Evolutionary conservation across 2,888 invertebrate species (phyloP).

Genomic region (Diadegma fenestrale): DNA sequence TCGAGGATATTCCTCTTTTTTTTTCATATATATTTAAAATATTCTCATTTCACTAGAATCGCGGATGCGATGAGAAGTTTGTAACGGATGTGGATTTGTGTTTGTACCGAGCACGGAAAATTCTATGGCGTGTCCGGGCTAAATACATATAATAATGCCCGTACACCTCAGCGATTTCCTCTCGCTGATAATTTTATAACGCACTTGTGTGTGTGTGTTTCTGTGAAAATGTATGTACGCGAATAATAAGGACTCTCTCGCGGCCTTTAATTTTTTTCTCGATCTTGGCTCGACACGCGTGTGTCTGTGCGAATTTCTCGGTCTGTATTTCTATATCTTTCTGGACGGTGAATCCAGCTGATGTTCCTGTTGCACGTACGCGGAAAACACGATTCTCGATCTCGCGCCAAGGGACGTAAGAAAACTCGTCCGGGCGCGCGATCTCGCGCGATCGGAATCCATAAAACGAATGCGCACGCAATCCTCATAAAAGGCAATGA

Average conservation of each 20-base stretch:
- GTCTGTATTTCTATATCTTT: background rate
- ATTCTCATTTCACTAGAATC: slow-evolving; percentile 37
- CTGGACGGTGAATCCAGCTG: background rate
- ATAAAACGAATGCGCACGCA: slow-evolving; percentile 13
- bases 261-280: slow-evolving; percentile 57
- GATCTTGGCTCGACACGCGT: background rate
- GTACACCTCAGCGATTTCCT: slow-evolving; percentile 63
- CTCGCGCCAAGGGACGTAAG: slow-evolving; percentile 4
- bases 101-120: slow-evolving; percentile 56
- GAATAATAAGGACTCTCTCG: slow-evolving; percentile 52
- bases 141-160: slow-evolving; percentile 63
- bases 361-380: slow-evolving; percentile 50
- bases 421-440: slow-evolving; percentile 35
- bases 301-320: background rate
- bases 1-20: background rate
- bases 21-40: background rate
- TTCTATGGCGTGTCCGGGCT: slow-evolving; percentile 65
- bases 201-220: background rate
- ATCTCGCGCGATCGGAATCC: slow-evolving; percentile 20
- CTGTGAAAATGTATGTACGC: slow-evolving; percentile 11
- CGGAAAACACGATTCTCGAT: slow-evolving; percentile 48
- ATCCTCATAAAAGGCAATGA: background rate
- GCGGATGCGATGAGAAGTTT: slow-evolving; percentile 51
- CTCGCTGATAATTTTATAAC: slow-evolving; percentile 27
- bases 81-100: slow-evolving; percentile 60